phyloP scores from a whole-genome alignment of 37 sponge, comb jelly and placozoan species.

The Chondrilla cf. caribensis region DNA sequence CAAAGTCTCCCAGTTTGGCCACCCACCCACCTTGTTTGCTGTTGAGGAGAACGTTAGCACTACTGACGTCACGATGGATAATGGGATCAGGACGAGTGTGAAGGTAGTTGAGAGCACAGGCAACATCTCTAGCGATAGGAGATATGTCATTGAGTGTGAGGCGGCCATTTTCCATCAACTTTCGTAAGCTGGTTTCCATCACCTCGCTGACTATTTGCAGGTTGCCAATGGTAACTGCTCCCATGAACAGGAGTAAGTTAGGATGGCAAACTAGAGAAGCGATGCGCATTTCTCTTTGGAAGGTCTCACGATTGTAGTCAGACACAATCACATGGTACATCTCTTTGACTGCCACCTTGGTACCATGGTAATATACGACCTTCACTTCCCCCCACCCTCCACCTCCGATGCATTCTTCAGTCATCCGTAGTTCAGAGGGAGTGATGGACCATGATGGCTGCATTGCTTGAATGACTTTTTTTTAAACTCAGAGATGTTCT shows the following conservation, averaged over 20 bases:
- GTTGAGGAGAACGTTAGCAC: conserved; percentile 63
- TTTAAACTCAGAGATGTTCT: neutral
- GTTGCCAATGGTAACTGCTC: too few species aligned
- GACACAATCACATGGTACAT: too few species aligned
- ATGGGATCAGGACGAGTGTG: conserved; percentile 70
- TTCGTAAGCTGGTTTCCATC: conserved; percentile 59
- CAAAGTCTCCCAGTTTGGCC: conserved; percentile 73
- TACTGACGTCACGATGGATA: conserved; percentile 76
- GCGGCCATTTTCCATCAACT: conserved; percentile 32
- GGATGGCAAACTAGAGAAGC: conserved; percentile 57
- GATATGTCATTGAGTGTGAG: conserved; percentile 42
- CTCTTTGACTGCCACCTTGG: too few species aligned
- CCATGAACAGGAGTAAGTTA: conserved; percentile 68
- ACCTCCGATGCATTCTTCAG: conserved; percentile 50
- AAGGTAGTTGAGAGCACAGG: too few species aligned
- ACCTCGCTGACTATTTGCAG: too few species aligned
- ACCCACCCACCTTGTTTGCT: conserved; percentile 33
- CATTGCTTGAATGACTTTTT: neutral
- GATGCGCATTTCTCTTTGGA: too few species aligned
- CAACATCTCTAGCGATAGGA: too few species aligned
- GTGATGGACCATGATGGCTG: conserved; percentile 50
- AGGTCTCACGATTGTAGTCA: too few species aligned
- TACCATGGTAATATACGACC: neutral
- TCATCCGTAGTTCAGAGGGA: conserved; percentile 33
- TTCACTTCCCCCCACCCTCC: conserved; percentile 55